phyloP scores from a whole-genome alignment of 2,113 vertebrate genomes.

The Columbina picui region DNA sequence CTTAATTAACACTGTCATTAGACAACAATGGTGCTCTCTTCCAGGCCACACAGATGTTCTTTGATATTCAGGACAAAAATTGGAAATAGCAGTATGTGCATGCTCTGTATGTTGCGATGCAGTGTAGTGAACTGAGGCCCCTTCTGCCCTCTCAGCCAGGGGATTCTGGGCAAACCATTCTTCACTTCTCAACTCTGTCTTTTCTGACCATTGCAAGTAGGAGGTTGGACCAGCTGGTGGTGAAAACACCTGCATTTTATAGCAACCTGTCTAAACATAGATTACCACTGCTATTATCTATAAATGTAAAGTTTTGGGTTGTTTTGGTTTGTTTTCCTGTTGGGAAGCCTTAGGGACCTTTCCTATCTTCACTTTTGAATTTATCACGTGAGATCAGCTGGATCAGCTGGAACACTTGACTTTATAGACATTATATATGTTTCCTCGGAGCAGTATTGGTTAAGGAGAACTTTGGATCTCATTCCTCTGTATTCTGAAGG shows the following conservation, averaged over 20 bases:
- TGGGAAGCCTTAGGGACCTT: background rate
- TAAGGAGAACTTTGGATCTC: background rate
- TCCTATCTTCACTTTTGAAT: background rate
- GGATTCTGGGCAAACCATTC: background rate
- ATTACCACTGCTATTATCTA: background rate
- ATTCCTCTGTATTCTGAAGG: background rate
- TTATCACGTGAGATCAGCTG: background rate
- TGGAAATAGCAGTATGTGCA: background rate
- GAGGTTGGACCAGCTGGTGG: background rate
- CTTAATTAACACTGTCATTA: constrained; percentile 23
- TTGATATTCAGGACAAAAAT: background rate
- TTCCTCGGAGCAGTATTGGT: background rate
- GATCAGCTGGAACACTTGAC: background rate
- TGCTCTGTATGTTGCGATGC: background rate
- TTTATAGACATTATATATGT: background rate
- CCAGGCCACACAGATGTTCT: constrained; percentile 15
- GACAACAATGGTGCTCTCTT: background rate
- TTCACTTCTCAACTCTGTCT: background rate
- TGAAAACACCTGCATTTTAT: background rate
- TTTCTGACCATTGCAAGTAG: background rate
- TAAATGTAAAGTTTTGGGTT: background rate
- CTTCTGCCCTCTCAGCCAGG: background rate
- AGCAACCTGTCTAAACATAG: background rate
- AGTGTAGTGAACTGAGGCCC: background rate
- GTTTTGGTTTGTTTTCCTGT: background rate